Conservation (phyloP, 2,797 vertebrate species). For the Channa striata region DNA sequence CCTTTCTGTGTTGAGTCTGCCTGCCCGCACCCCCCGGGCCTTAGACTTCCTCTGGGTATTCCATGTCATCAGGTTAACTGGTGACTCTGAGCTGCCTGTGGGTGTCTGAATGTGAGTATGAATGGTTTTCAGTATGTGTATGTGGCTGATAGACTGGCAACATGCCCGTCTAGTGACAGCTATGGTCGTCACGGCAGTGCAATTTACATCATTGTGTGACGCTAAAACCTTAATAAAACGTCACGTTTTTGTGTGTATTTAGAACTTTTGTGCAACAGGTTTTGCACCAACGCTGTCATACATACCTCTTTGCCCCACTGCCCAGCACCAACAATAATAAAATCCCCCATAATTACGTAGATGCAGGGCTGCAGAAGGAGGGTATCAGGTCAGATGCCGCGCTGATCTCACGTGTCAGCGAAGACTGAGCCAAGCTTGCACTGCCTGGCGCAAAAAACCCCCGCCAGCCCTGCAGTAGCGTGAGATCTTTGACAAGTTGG, state of each 20-base stretch:
- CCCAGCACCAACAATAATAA: slow-evolving; percentile 65
- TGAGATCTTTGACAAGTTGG: slow-evolving; percentile 62
- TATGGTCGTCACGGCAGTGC: too few species aligned
- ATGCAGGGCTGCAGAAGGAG: slow-evolving; percentile 60
- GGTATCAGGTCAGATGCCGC: slow-evolving; percentile 57
- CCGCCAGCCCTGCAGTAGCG: slow-evolving; percentile 44
- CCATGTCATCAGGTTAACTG: too few species aligned
- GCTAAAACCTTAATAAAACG: not conserved
- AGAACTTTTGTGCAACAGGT: not conserved
- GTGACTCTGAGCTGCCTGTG: too few species aligned
- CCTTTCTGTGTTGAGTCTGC: too few species aligned
- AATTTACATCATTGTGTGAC: not conserved
- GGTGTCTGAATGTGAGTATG: too few species aligned
- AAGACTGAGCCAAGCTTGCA: slow-evolving; percentile 62
- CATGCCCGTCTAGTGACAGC: too few species aligned
- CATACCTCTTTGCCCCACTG: slow-evolving; percentile 11
- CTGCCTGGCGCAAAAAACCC: slow-evolving; percentile 71
- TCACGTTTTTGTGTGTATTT: not conserved
- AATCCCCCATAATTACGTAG: slow-evolving; percentile 59
- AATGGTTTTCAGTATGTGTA: too few species aligned
- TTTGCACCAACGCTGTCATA: not conserved
- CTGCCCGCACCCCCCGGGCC: too few species aligned
- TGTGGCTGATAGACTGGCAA: too few species aligned
- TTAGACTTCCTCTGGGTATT: too few species aligned
- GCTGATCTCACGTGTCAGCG: slow-evolving; percentile 70